A percentile compares a stretch with the other conserved stretches of the same genome.
Evolutionary conservation across 2,113 vertebrate genomes (phyloP).

Genomic region (Patagioenas fasciata): DNA sequence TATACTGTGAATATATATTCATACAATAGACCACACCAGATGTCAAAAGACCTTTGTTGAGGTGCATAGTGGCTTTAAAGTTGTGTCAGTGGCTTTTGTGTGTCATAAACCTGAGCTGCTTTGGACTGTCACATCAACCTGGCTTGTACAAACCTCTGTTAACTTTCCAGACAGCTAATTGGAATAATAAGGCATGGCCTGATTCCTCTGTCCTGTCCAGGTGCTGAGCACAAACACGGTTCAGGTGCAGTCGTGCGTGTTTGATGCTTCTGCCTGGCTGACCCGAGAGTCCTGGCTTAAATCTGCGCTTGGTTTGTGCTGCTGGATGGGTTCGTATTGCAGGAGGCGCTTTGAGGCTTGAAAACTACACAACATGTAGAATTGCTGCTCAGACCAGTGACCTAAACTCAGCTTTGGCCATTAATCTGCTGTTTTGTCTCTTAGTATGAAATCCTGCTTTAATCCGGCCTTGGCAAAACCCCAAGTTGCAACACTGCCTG

Average conservation of each 20-base stretch:
- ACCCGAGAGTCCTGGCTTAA: not conserved
- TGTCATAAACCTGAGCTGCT: not conserved
- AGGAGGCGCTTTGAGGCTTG: not conserved
- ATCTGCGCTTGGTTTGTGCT: not conserved
- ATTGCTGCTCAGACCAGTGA: not conserved
- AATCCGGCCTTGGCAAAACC: not conserved
- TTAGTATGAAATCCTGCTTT: not conserved
- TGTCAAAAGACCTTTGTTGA: not conserved
- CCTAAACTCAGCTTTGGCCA: not conserved
- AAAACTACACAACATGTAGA: rapidly evolving
- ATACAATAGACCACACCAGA: not conserved
- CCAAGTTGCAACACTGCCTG: not conserved
- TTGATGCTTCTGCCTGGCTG: not conserved
- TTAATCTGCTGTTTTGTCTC: not conserved
- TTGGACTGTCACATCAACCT: not conserved
- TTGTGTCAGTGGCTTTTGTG: not conserved
- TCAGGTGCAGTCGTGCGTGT: not conserved
- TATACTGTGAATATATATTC: not conserved
- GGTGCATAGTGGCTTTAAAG: not conserved
- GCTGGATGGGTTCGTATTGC: not conserved
- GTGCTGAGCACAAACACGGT: not conserved
- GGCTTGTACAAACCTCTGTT: not conserved
- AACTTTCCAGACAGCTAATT: not conserved
- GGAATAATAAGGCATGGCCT: not conserved
- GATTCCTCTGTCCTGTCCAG: not conserved